Evolutionary conservation across 2,888 invertebrate species (phyloP).

Genomic region (Tetragnatha montana): DNA sequence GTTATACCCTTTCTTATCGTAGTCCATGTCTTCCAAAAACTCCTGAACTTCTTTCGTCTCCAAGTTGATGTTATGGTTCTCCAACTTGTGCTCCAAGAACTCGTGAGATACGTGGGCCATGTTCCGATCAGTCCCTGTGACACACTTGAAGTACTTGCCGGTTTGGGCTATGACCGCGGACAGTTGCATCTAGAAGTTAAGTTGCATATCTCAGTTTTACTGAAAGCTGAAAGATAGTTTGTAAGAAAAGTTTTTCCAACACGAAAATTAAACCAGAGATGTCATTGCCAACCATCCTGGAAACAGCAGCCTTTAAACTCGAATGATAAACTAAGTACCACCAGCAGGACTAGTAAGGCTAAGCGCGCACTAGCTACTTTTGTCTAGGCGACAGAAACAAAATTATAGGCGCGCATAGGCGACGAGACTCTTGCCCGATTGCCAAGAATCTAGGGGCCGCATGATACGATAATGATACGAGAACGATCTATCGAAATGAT

Average conservation of each 20-base stretch:
- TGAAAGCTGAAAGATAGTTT: neutral
- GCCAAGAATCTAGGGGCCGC: too few species aligned
- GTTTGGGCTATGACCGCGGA: constrained; percentile 98
- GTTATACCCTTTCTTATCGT: constrained; percentile 90
- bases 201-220: neutral
- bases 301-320: too few species aligned
- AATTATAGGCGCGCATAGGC: too few species aligned
- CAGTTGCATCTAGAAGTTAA: constrained; percentile 87
- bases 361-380: too few species aligned
- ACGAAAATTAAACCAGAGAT: too few species aligned
- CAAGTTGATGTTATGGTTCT: constrained; percentile 85
- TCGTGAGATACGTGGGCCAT: constrained; percentile 82
- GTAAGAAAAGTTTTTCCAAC: neutral
- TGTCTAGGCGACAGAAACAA: too few species aligned
- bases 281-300: too few species aligned
- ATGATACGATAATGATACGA: too few species aligned
- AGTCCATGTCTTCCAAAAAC: constrained; percentile 93
- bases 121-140: constrained; percentile 87
- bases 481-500: too few species aligned
- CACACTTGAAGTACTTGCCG: constrained; percentile 93
- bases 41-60: constrained; percentile 86
- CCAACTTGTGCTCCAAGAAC: constrained; percentile 84
- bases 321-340: too few species aligned
- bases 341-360: too few species aligned
- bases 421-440: too few species aligned